Conservation (phyloP, 2,888 invertebrate species). For the Thereva nobilitata region DNA sequence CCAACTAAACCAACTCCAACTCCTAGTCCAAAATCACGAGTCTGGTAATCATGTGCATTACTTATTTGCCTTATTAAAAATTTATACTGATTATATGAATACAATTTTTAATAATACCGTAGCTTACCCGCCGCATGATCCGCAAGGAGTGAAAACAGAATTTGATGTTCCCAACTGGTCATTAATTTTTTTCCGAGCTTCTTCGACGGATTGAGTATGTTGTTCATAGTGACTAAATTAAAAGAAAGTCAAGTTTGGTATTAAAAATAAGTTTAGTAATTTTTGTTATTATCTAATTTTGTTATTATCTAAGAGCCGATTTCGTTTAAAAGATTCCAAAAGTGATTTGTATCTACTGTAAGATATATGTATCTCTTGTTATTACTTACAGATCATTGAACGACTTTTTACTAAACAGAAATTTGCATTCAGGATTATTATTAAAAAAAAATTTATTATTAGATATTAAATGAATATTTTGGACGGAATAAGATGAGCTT, state of each 20-base stretch:
- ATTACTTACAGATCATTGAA: slow-evolving; percentile 16
- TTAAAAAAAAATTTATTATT: too few relatives aligned
- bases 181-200: slow-evolving; percentile 49
- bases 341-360: too few relatives aligned
- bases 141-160: slow-evolving; percentile 37
- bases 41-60: slow-evolving; percentile 6
- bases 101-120: not conserved
- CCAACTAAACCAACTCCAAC: slow-evolving; percentile 42
- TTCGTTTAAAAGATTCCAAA: not conserved
- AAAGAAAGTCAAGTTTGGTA: not conserved
- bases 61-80: slow-evolving; percentile 2
- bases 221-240: slow-evolving; percentile 50
- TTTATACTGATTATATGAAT: not conserved
- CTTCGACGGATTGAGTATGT: slow-evolving; percentile 53
- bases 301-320: slow-evolving; percentile 8
- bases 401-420: slow-evolving; percentile 4
- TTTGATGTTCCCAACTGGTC: slow-evolving; percentile 44
- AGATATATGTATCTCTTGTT: not conserved
- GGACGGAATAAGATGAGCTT: too few relatives aligned
- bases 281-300: too few relatives aligned
- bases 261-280: too few relatives aligned
- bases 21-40: slow-evolving; percentile 15
- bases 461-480: too few relatives aligned
- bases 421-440: too few relatives aligned
- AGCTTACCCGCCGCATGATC: slow-evolving; percentile 30